Conservation (phyloP, 2,113 vertebrate species). For the Halcyon senegalensis region DNA sequence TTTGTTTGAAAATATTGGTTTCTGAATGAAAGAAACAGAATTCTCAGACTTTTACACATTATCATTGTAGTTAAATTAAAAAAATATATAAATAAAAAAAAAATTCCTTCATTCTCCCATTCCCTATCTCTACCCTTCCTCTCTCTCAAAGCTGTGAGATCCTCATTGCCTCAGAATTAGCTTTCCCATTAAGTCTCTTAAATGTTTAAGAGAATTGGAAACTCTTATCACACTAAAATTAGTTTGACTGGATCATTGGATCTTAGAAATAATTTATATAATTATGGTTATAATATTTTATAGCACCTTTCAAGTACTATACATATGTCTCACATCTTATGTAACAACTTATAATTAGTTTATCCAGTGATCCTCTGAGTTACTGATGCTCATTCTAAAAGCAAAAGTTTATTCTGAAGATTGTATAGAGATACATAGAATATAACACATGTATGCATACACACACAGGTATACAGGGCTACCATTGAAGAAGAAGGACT, state of each 20-base stretch:
- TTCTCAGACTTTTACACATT: background rate
- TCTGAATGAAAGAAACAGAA: background rate
- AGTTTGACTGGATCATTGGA: background rate
- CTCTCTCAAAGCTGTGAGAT: background rate
- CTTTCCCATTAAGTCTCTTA: background rate
- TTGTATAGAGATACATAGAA: rapidly evolving
- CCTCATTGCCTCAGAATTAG: background rate
- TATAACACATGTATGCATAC: rapidly evolving
- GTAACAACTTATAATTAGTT: background rate
- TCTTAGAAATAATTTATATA: background rate
- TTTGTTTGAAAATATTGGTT: background rate
- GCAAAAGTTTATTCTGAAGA: background rate
- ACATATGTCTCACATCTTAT: background rate
- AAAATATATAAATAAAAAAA: background rate
- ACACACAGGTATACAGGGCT: background rate
- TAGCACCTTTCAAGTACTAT: background rate
- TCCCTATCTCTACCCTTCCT: rapidly evolving
- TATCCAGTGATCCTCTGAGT: background rate
- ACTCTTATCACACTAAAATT: background rate
- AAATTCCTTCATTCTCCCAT: background rate
- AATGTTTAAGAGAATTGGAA: background rate
- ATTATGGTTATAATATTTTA: background rate
- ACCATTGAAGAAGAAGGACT: background rate
- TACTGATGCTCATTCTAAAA: background rate
- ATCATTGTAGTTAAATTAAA: background rate